phyloP scores from a whole-genome alignment of 2,797 vertebrate species.

The Diceros bicornis region DNA sequence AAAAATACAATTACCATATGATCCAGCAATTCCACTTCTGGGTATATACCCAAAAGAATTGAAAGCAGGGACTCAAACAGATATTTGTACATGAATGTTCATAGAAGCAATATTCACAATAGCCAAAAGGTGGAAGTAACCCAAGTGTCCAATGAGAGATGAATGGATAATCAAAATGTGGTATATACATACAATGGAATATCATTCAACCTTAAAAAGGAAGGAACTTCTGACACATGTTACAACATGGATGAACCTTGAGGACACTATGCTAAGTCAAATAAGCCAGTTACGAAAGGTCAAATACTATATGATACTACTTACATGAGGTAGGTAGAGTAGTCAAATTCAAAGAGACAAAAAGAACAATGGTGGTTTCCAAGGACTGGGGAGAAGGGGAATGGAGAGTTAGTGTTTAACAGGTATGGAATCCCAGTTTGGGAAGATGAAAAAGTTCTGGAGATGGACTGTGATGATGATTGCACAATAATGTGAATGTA shows the following conservation, averaged over 20 bases:
- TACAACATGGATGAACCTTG: background rate
- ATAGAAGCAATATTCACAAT: background rate
- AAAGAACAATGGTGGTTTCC: background rate
- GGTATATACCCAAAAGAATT: background rate
- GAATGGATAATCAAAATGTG: conserved; percentile 20
- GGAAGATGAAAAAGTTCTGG: conserved; percentile 11
- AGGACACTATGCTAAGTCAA: background rate
- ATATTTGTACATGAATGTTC: background rate
- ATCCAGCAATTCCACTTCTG: background rate
- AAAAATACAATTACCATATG: conserved; percentile 24
- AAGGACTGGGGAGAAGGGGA: background rate
- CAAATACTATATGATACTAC: background rate
- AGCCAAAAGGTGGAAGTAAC: background rate
- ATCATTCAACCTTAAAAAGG: background rate
- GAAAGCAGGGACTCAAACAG: background rate
- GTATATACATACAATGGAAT: background rate
- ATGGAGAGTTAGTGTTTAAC: background rate
- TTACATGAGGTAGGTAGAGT: background rate
- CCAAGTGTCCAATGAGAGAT: background rate
- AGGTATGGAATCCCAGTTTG: background rate
- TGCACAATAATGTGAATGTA: background rate
- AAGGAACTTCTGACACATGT: background rate
- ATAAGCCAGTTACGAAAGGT: background rate
- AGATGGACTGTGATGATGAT: background rate
- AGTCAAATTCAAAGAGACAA: background rate